Base-by-base conservation (phyloP, 2,113 vertebrate species). In the Oreocharis arfaki region DNA sequence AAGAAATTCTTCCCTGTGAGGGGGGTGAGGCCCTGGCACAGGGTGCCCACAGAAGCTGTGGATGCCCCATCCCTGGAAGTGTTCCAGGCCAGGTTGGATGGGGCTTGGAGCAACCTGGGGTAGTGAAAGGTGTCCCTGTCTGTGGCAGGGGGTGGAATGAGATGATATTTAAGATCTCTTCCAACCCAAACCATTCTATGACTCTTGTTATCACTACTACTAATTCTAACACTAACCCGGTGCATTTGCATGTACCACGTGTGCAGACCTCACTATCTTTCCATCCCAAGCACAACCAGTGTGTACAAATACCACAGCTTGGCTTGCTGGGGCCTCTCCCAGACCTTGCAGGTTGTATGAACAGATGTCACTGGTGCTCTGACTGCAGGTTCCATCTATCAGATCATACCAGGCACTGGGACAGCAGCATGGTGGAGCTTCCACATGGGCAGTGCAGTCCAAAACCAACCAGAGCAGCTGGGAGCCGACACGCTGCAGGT, bases 401-500 rank as follows among this genome's bases (percentile, higher is more conserved):
- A 79, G 57, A 26, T 52, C 24, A 2, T 16, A 49, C 27, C 32
- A n/a, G 64, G 32, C 64, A 18, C 44, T 37, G 61, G 26, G 50
- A 22, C 27, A 44, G 39, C 30, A 59, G 55, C 67, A 12, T 64
- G 46, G 41, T 39, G 44, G 18, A 59, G 24, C 44, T 86, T 57
- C 65, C 24, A 24, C 21, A 19, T 41, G 24, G 46, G 11, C 46
- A 33, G 32, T 35, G 33, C 7, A 41, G 49, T 37, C 49, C 49
- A 44, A 42, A 70, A 55, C 14, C n/a, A 59, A 20, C 10, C 42
- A n/a, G 30, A 87, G 46, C 41, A 52, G 16, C 28, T 41, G 46
- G 28, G 52, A 84, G 46, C 41, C 70, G 47, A 46, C 59, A 44
- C 0, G 0, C n/a, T 39, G 63, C 1, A 1, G 19, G 33, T 82